Evolutionary conservation across 2,888 invertebrate species (phyloP).

Genomic region (Lissocephala sabroskyi): DNA sequence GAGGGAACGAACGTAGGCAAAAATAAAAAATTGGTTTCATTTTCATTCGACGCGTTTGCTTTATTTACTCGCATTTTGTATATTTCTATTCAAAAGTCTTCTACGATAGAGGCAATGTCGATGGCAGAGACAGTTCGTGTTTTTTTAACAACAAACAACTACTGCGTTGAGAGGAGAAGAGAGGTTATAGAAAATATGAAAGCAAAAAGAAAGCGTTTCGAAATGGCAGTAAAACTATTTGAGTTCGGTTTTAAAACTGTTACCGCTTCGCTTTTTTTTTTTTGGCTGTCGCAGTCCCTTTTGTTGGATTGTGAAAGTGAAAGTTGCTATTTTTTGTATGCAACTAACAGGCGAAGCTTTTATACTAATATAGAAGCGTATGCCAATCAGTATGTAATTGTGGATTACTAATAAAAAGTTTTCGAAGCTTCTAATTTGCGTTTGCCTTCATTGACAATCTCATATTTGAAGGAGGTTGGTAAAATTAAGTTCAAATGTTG

Average conservation of each 20-base stretch:
- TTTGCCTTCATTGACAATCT: no score
- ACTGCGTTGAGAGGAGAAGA: no score
- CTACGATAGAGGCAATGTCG: no score
- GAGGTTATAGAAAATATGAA: no score
- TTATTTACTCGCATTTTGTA: background rate
- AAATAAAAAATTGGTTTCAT: constrained; percentile 70
- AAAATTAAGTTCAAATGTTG: no score
- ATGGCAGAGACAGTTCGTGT: background rate
- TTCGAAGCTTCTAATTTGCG: no score
- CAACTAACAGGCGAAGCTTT: no score
- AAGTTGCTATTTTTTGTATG: constrained; percentile 33
- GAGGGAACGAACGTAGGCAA: constrained; percentile 38
- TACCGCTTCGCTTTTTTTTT: background rate
- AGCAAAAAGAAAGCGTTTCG: constrained; percentile 61
- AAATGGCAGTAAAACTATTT: constrained; percentile 25
- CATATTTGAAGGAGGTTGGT: no score
- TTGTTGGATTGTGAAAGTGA: constrained; percentile 47
- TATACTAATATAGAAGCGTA: no score
- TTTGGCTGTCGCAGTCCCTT: constrained; percentile 4
- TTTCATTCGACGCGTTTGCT: constrained; percentile 57
- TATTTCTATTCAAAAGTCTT: constrained; percentile 27
- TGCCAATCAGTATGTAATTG: no score
- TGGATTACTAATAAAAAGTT: no score
- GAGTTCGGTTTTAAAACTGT: background rate
- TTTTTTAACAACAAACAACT: constrained; percentile 16